These are phyloP conservation scores for Onychostruthus taczanowskii DNA, from an alignment of 2,113 vertebrate genomes.

Conservation along the genomic window DNA sequence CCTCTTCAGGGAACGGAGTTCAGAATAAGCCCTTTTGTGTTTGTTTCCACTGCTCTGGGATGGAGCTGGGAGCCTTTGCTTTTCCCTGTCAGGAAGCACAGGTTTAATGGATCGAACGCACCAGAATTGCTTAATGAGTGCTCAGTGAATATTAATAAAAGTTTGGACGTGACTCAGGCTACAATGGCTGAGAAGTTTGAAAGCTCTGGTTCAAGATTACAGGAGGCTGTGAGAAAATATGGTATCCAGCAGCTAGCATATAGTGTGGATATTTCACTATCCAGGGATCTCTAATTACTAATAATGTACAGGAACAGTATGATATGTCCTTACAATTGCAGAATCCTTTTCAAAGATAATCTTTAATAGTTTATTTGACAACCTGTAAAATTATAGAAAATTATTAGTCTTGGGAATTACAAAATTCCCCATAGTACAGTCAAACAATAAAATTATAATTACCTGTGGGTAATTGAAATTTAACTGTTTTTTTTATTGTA, in stretches of 20 bases:
- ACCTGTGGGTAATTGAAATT: slow-evolving; percentile 85
- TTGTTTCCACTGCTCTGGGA: background rate
- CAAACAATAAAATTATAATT: slow-evolving; percentile 87
- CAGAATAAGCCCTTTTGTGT: background rate
- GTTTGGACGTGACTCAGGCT: slow-evolving; percentile 54
- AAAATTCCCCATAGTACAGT: slow-evolving; percentile 80
- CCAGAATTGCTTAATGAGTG: slow-evolving; percentile 59
- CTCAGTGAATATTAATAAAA: slow-evolving; percentile 74
- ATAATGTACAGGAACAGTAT: slow-evolving; percentile 80
- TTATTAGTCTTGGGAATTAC: slow-evolving; percentile 85
- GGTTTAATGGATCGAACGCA: slow-evolving; percentile 7
- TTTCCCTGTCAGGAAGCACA: slow-evolving; percentile 40
- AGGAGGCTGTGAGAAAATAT: slow-evolving; percentile 70
- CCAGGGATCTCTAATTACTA: slow-evolving; percentile 83
- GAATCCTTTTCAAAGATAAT: slow-evolving; percentile 84
- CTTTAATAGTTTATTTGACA: slow-evolving; percentile 87
- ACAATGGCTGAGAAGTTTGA: slow-evolving; percentile 70
- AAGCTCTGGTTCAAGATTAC: slow-evolving; percentile 71
- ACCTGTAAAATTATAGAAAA: slow-evolving; percentile 86
- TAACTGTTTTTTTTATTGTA: slow-evolving; percentile 85
- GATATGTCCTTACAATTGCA: slow-evolving; percentile 81
- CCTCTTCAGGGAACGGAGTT: background rate
- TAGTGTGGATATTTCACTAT: slow-evolving; percentile 74
- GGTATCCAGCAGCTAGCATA: slow-evolving; percentile 69
- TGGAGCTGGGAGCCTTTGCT: background rate